These are phyloP conservation scores for Cheilosia vulpina DNA, from an alignment of 2,888 invertebrate species.

Conservation along the genomic window DNA sequence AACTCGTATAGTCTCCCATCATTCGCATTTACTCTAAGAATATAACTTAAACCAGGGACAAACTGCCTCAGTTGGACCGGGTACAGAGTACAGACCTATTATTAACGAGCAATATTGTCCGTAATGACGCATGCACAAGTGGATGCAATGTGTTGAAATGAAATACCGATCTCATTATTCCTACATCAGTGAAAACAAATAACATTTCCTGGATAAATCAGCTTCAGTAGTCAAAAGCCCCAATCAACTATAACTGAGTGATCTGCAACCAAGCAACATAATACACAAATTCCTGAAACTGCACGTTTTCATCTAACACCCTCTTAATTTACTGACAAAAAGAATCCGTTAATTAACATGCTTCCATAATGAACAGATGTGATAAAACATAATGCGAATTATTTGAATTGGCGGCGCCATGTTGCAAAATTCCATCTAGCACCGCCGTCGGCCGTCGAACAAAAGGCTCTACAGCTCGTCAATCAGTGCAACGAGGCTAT, in stretches of 20 bases:
- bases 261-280: constrained; percentile 6
- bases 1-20: too few relatives aligned
- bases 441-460: background rate
- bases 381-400: constrained; percentile 32
- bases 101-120: too few relatives aligned
- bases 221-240: background rate
- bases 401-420: constrained; percentile 47
- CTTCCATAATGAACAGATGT: constrained; percentile 61
- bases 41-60: too few relatives aligned
- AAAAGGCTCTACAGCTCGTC: constrained; percentile 44
- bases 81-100: too few relatives aligned
- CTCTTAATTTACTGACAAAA: constrained; percentile 8
- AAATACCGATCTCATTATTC: background rate
- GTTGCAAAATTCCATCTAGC: constrained; percentile 38
- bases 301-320: constrained; percentile 23
- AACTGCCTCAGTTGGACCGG: too few relatives aligned
- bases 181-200: background rate
- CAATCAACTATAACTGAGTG: constrained; percentile 5
- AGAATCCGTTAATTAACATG: constrained; percentile 55
- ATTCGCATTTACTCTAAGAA: too few relatives aligned
- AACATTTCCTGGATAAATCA: constrained; percentile 12
- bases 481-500: constrained; percentile 45
- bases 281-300: constrained; percentile 1
- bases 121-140: background rate
- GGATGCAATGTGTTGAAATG: background rate